These are phyloP conservation scores for Vulpes vulpes DNA, from an alignment of 2,113 vertebrate genomes.

Conservation along the genomic window DNA sequence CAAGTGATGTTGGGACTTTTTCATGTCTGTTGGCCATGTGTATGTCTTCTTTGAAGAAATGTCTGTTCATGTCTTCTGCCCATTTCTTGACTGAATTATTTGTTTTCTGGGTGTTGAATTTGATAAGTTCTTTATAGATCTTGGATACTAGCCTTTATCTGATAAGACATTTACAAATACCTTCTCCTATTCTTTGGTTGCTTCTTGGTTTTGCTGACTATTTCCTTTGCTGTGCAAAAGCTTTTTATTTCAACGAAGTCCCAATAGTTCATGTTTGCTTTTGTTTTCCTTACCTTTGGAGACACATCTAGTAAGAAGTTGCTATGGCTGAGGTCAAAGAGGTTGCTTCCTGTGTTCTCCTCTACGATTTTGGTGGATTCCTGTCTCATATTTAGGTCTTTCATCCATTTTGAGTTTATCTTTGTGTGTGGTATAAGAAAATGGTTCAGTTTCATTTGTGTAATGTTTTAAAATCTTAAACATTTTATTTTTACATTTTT, in stretches of 20 bases:
- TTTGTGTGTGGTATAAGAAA: background rate
- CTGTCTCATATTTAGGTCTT: background rate
- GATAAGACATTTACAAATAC: background rate
- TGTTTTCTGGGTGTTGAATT: no score
- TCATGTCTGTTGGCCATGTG: no score
- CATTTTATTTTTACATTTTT: background rate
- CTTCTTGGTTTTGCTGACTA: background rate
- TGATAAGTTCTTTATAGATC: no score
- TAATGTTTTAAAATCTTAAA: background rate
- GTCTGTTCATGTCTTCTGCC: no score
- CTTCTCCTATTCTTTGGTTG: background rate
- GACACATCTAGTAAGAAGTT: background rate
- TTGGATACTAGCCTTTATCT: no score
- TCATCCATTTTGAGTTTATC: background rate
- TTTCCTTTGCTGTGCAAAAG: background rate
- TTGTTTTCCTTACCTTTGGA: background rate
- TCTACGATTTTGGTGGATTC: background rate
- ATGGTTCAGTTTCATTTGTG: background rate
- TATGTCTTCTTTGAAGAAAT: no score
- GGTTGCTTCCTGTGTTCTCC: background rate
- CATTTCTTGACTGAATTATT: no score
- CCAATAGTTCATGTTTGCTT: background rate
- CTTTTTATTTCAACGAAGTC: background rate
- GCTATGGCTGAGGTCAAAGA: background rate
- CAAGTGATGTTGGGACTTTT: no score